Evolutionary conservation across 2,113 vertebrate genomes (phyloP).

Genomic region (Rhizomys pruinosus): DNA sequence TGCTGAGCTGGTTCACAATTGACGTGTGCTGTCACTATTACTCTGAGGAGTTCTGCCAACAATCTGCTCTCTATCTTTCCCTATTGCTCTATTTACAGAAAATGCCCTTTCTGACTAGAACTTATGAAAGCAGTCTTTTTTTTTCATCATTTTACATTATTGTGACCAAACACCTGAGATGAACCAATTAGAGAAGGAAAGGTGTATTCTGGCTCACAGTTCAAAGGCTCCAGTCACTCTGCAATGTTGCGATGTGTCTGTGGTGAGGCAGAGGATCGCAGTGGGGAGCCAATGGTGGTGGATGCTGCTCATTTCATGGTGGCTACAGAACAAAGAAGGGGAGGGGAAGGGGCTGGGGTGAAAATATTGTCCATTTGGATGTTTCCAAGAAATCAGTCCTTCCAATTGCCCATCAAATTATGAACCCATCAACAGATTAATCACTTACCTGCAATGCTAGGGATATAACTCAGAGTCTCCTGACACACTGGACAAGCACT

Average conservation of each 20-base stretch:
- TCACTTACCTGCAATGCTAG: not conserved
- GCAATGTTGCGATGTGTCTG: not conserved
- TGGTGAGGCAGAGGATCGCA: not conserved
- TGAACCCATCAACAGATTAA: not conserved
- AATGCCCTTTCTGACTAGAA: constrained; percentile 15
- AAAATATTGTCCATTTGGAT: not conserved
- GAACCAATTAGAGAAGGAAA: not conserved
- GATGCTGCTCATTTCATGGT: not conserved
- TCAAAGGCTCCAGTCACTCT: not conserved
- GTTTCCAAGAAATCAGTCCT: not conserved
- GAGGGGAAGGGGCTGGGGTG: not conserved
- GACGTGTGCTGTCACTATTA: not conserved
- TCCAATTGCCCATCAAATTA: not conserved
- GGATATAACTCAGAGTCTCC: not conserved
- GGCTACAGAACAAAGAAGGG: not conserved
- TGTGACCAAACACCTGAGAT: not conserved
- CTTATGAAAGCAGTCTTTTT: not conserved
- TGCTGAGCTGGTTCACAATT: not conserved
- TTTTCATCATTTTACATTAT: not conserved
- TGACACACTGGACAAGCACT: not conserved
- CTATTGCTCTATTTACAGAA: constrained; percentile 43
- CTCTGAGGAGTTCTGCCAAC: not conserved
- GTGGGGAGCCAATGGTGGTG: not conserved
- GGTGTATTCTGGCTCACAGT: not conserved
- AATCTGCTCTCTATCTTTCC: not conserved